Evolutionary conservation across 1,140 invertebrate genomes (phyloP).

Genomic region (Globodera ellingtonae): DNA sequence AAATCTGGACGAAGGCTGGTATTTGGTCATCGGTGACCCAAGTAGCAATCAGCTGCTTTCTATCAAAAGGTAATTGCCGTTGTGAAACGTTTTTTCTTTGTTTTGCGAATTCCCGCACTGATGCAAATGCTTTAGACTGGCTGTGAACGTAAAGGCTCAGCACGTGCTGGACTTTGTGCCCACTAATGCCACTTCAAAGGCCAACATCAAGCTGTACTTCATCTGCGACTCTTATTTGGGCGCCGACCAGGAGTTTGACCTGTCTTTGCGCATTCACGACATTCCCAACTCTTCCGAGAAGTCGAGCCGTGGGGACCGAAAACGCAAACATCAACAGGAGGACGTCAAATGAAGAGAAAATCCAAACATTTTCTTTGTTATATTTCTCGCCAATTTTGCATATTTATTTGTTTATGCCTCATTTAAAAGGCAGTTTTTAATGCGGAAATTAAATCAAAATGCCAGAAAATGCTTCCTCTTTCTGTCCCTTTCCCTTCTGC

Average conservation of each 20-base stretch:
- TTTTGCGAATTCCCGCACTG: background rate
- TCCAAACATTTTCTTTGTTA: slow-evolving; percentile 6
- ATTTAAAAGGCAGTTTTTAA: background rate
- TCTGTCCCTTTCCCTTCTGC: background rate
- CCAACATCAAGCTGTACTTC: slow-evolving; percentile 89
- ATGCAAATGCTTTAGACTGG: slow-evolving; percentile 67
- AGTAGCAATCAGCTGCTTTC: slow-evolving; percentile 89
- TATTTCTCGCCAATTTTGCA: slow-evolving; percentile 5
- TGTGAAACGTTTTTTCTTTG: too few relatives aligned
- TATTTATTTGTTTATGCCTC: slow-evolving; percentile 10
- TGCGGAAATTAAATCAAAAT: background rate
- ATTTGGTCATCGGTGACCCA: slow-evolving; percentile 97
- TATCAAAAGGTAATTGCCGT: slow-evolving; percentile 77
- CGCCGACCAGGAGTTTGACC: slow-evolving; percentile 93
- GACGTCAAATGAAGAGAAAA: slow-evolving; percentile 17
- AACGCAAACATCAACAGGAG: slow-evolving; percentile 21
- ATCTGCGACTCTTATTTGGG: slow-evolving; percentile 96
- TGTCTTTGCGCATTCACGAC: slow-evolving; percentile 64
- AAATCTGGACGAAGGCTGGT: slow-evolving; percentile 97
- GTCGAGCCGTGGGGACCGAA: slow-evolving; percentile 7
- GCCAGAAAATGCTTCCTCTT: background rate
- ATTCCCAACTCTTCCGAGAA: background rate
- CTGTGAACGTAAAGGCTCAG: slow-evolving; percentile 82
- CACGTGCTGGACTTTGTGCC: slow-evolving; percentile 91
- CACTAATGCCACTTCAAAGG: slow-evolving; percentile 73